Conservation (phyloP, 2,113 vertebrate genomes). For the Cebidichthys violaceus region DNA sequence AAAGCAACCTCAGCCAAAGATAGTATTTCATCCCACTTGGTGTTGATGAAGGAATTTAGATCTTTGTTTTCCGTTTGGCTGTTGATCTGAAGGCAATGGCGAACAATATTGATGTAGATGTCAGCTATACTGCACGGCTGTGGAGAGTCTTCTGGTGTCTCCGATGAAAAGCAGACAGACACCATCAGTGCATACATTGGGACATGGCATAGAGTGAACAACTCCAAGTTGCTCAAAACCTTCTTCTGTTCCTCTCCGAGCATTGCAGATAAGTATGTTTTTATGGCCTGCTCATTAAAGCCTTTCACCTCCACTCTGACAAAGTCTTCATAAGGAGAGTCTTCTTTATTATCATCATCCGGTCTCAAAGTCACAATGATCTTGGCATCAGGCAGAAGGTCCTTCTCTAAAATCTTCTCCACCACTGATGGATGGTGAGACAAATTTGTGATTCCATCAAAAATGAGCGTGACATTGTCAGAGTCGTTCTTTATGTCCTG, state of each 20-base stretch:
- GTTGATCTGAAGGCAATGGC: slow-evolving; percentile 19
- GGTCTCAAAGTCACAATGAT: slow-evolving; percentile 51
- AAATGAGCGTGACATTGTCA: slow-evolving; percentile 43
- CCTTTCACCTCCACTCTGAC: slow-evolving; percentile 57
- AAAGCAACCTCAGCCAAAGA: no score
- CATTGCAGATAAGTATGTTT: slow-evolving; percentile 26
- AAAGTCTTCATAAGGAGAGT: not conserved
- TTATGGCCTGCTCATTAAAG: slow-evolving; percentile 45
- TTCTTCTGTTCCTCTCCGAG: not conserved
- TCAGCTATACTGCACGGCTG: slow-evolving; percentile 36
- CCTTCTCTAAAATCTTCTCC: not conserved
- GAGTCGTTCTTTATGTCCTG: slow-evolving; percentile 33
- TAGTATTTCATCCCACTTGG: no score
- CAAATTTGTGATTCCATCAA: slow-evolving; percentile 39
- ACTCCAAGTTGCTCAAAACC: slow-evolving; percentile 20
- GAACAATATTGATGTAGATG: slow-evolving; percentile 38
- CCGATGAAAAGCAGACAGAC: slow-evolving; percentile 32
- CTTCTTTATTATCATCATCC: slow-evolving; percentile 27
- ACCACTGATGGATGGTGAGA: slow-evolving; percentile 17
- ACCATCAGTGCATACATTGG: slow-evolving; percentile 54
- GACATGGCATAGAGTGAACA: slow-evolving; percentile 54
- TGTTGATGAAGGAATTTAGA: no score
- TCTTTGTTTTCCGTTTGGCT: not conserved
- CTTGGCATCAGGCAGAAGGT: slow-evolving; percentile 38
- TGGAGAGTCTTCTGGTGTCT: not conserved